A percentile compares a stretch with the other conserved stretches of the same genome.
Evolutionary conservation across 2,113 vertebrate species (phyloP).

Genomic region (Picathartes gymnocephalus): DNA sequence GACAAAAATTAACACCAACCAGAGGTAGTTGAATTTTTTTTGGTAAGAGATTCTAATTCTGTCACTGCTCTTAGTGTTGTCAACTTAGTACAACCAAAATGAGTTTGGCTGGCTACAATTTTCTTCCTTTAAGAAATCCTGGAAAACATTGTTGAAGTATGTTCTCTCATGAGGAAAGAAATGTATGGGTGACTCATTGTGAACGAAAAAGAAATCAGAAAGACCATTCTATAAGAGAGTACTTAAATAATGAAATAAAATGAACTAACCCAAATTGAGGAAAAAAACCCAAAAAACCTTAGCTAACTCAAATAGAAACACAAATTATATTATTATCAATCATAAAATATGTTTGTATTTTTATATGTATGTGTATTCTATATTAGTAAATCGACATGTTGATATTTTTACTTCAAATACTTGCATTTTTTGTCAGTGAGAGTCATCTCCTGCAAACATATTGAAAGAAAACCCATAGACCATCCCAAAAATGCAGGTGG

Average conservation of each 20-base stretch:
- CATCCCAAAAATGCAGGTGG: neutral
- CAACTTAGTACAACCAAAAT: neutral
- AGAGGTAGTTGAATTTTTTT: neutral
- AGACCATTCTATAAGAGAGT: neutral
- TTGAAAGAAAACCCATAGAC: neutral
- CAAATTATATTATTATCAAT: neutral
- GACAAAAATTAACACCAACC: neutral
- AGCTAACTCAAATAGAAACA: neutral
- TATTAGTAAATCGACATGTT: neutral
- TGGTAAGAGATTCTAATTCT: neutral
- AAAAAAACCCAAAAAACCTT: neutral
- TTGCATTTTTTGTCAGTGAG: neutral
- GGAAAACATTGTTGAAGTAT: neutral
- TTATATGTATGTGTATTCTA: neutral
- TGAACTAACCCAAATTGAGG: neutral
- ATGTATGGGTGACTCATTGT: neutral
- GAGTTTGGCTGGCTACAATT: neutral
- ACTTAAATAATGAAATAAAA: neutral
- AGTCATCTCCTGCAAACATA: neutral
- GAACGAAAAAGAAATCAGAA: neutral
- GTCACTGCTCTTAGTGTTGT: neutral
- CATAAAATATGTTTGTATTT: neutral
- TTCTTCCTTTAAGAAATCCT: neutral
- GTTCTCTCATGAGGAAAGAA: neutral
- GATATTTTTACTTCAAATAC: neutral